Base-by-base conservation (phyloP, 2,888 invertebrate genomes). In the Aethes cnicana region DNA sequence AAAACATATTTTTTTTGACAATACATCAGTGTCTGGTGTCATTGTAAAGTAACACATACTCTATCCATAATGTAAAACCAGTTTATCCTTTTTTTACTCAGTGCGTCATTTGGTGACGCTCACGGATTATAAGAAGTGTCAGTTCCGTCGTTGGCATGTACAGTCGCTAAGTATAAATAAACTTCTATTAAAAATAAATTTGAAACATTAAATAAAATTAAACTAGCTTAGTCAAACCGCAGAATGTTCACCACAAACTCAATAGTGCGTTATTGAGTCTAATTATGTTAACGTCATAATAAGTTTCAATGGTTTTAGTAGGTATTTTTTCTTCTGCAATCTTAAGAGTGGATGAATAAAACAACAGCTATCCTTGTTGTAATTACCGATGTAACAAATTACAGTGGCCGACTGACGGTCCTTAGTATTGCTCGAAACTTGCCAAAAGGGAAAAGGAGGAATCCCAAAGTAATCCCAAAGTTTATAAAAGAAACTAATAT, bases 401-500 rank as follows among this genome's bases (percentile, higher is more conserved):
- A 33, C 26, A 32, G 12, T 25, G 37, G 14, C 9, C 23, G 18
- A 43, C 32, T 39, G 46, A 52, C 20, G 46, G 39, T 26, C 32
- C 26, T 23, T 36, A 52, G 26, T 39, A 33, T 52, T 25, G 5
- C 39, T 14, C 17, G 20, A 50, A 52, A 46, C 25, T 52, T 44
- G 9, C 32, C 18, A 26, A 33, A 50, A 36, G 36, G 30, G 26
- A 39, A 35, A 39, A 21, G 37, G 44, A 28, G 25, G 39, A 20
- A 39, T 39, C 46, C 32, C n/a, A 28, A 37, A 23, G 52, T 37
- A 39, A 52, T 39, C 32, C 18, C 20, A 32, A 39, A 46, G 25
- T 52, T 25, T 52, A 52, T 33, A 39, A 39, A 52, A 39, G 39
- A 52, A 52, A 39, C 46, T 52, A 52, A 52, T 52, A 52, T 33